A percentile compares a stretch with the other conserved stretches of the same genome.
phyloP scores from a whole-genome alignment of 2,797 vertebrate genomes.

The Thaleichthys pacificus region DNA sequence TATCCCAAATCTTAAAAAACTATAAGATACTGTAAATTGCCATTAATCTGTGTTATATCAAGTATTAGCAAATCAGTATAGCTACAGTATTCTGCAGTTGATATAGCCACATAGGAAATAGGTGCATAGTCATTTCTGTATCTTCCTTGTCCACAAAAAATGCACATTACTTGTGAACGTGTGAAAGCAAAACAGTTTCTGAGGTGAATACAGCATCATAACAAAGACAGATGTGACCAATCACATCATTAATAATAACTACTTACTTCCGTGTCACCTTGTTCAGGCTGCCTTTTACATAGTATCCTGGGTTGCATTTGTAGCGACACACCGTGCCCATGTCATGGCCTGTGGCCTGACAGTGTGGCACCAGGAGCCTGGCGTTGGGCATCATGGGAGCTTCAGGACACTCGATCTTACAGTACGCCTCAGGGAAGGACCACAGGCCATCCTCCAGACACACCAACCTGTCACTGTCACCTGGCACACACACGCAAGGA shows the following conservation, averaged over 20 bases:
- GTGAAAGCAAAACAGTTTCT: no score
- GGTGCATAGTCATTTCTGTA: no score
- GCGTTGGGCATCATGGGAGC: conserved; percentile 76
- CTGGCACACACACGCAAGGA: conserved; percentile 63
- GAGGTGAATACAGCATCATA: conserved; percentile 2
- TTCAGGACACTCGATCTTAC: conserved; percentile 87
- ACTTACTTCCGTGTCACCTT: conserved; percentile 81
- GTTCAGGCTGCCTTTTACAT: conserved; percentile 67
- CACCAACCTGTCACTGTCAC: conserved; percentile 83
- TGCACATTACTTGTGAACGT: no score
- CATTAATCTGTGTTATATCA: no score
- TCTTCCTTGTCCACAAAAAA: no score
- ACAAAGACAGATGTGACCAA: no score
- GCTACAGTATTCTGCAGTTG: no score
- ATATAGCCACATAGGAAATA: no score
- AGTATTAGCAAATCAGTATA: no score
- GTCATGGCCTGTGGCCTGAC: conserved; percentile 80
- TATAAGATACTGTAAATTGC: not conserved
- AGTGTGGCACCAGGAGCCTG: conserved; percentile 79
- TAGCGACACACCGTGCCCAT: conserved; percentile 88
- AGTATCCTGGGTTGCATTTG: conserved; percentile 89
- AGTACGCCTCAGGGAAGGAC: conserved; percentile 96
- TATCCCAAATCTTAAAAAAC: not conserved
- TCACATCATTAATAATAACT: not conserved
- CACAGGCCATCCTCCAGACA: conserved; percentile 93